phyloP scores from a whole-genome alignment of 2,113 vertebrate genomes.

The Macquaria australasica region DNA sequence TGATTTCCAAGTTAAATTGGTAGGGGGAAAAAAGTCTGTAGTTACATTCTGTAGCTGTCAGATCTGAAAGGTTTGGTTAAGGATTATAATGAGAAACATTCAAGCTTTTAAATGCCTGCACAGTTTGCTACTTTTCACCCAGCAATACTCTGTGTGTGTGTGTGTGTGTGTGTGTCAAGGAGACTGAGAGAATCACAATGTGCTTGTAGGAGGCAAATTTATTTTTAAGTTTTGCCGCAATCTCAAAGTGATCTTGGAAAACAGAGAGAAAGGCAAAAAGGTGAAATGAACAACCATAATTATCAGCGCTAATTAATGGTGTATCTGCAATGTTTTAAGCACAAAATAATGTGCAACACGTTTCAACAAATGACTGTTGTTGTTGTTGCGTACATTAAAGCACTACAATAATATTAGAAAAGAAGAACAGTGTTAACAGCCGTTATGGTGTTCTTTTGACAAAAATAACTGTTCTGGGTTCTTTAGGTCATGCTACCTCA shows the following conservation, averaged over 20 bases:
- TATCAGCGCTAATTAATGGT: slow-evolving; percentile 9
- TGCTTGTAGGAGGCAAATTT: slow-evolving; percentile 19
- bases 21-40: not conserved
- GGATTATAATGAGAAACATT: slow-evolving; percentile 53
- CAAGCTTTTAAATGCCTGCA: slow-evolving; percentile 49
- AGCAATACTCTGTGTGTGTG: slow-evolving; percentile 2
- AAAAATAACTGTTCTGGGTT: not conserved
- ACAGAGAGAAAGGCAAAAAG: slow-evolving; percentile 21
- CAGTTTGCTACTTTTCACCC: slow-evolving; percentile 26
- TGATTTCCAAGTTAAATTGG: slow-evolving; percentile 51
- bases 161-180: slow-evolving; percentile 15
- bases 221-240: slow-evolving; percentile 36
- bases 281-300: slow-evolving; percentile 29
- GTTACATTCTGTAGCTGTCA: slow-evolving; percentile 43
- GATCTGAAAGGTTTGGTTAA: slow-evolving; percentile 51
- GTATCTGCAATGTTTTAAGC: not conserved
- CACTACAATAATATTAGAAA: not conserved
- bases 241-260: slow-evolving; percentile 35
- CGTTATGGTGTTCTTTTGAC: not conserved
- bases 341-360: not conserved
- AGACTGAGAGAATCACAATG: slow-evolving; percentile 8
- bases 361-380: slow-evolving; percentile 3
- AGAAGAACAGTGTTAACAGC: not conserved
- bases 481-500: not conserved
- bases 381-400: not conserved